These are phyloP conservation scores for Iphiclides podalirius DNA, from an alignment of 2,888 invertebrate genomes.

Conservation along the genomic window DNA sequence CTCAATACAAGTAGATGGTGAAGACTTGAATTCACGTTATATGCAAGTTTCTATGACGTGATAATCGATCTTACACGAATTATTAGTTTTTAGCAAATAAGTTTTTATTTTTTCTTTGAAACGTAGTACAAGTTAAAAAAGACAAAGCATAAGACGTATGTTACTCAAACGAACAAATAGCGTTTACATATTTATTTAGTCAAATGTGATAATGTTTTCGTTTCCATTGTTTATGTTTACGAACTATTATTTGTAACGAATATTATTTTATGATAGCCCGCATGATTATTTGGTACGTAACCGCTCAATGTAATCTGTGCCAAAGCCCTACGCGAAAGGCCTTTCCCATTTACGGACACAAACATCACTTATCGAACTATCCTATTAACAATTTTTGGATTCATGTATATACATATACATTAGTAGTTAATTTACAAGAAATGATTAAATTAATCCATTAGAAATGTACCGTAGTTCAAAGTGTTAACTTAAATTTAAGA, in stretches of 20 bases:
- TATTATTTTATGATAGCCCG: neutral
- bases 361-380: conserved; percentile 29
- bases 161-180: conserved; percentile 13
- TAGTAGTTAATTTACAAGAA: conserved; percentile 49
- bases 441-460: conserved; percentile 51
- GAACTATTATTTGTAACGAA: neutral
- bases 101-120: conserved; percentile 15
- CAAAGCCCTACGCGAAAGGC: conserved; percentile 32
- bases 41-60: no score
- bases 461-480: conserved; percentile 67
- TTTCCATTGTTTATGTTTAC: neutral
- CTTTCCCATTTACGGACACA: conserved; percentile 42
- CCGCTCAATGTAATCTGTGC: conserved; percentile 24
- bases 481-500: conserved; percentile 62
- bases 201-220: conserved; percentile 7
- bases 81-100: conserved; percentile 27
- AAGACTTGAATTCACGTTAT: no score
- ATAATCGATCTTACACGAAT: no score
- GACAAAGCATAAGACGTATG: conserved; percentile 6
- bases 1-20: no score
- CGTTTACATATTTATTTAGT: conserved; percentile 8
- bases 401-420: conserved; percentile 72
- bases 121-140: conserved; percentile 22
- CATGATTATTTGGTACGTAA: conserved; percentile 17
- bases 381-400: conserved; percentile 60